Percentiles rank a stretch among this genome's conserved stretches.
These are phyloP conservation scores for Motacilla tschutschensis DNA, from an alignment of 2,113 vertebrate genomes.

Conservation along the genomic window DNA sequence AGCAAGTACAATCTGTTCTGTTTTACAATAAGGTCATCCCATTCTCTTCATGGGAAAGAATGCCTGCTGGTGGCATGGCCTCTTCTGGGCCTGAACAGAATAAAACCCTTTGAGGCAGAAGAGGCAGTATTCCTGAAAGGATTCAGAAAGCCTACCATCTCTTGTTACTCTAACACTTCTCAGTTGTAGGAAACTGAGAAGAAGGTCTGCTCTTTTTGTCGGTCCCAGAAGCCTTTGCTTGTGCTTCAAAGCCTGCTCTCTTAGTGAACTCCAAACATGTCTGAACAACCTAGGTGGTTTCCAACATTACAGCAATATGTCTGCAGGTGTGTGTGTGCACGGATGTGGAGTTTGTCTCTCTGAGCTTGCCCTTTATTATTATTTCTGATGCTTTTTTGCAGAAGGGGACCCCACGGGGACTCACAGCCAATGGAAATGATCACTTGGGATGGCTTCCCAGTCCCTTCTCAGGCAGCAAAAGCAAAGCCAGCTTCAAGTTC, in stretches of 20 bases:
- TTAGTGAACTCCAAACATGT: background rate
- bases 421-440: background rate
- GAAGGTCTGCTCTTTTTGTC: background rate
- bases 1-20: background rate
- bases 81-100: background rate
- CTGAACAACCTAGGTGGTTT: background rate
- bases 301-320: background rate
- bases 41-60: background rate
- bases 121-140: background rate
- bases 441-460: background rate
- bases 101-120: background rate
- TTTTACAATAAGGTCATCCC: background rate
- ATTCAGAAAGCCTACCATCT: background rate
- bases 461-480: background rate
- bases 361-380: background rate
- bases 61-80: background rate
- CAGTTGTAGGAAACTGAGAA: background rate
- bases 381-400: background rate
- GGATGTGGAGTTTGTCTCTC: background rate
- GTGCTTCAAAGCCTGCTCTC: background rate
- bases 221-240: background rate
- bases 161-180: background rate
- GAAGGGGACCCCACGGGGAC: background rate
- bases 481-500: background rate
- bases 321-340: accelerated